Base-by-base conservation (phyloP, 2,113 vertebrate species). In the Aplodontia rufa region DNA sequence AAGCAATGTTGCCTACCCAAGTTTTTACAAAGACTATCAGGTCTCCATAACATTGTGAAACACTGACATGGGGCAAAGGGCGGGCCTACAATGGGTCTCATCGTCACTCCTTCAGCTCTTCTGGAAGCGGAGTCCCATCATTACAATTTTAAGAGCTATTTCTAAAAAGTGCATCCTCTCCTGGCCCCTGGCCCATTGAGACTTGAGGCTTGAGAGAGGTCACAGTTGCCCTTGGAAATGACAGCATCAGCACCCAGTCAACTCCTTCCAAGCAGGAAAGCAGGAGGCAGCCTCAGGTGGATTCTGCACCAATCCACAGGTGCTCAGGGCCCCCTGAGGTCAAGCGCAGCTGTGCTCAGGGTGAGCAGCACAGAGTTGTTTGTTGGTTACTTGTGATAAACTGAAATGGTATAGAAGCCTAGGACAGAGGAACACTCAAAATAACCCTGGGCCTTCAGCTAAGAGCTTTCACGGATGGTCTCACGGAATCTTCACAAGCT, bases 21-120 rank as follows among this genome's bases (percentile, higher is more conserved):
- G 42, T 64, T 96, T 97, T 84, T 62, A 83, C 91, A 66, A 80
- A 93, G 51, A n/a, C 37, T 55, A 42, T 74, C 66, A 47, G 64
- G 74, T 47, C 69, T 69, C 42, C 19, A 10, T 80, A 91, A 76
- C 35, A 58, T 5, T 78, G 49, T 53, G 47, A 2, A 20, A 86
- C 64, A 88, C 42, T 30, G 79, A 60, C 30, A 20, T 0, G 1
- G 60, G 74, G 42, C 93, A 97, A 95, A 86, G 32, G 72, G 28
- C 68, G 97, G n/a, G 37, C 1, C 0, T 37, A 53, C 20, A 84
- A 87, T 53, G 93, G 82, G 81, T 37, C 90, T 82, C 20, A 0
- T 28, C 4, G 22, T 79, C 51, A 42, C 32, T 82, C 9, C 68
- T 14, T 72, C 6, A 66, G 53, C 58, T 96, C 91, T 93, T 87